Base-by-base conservation (phyloP, 2,113 vertebrate genomes). In the Oryzias curvinotus region DNA sequence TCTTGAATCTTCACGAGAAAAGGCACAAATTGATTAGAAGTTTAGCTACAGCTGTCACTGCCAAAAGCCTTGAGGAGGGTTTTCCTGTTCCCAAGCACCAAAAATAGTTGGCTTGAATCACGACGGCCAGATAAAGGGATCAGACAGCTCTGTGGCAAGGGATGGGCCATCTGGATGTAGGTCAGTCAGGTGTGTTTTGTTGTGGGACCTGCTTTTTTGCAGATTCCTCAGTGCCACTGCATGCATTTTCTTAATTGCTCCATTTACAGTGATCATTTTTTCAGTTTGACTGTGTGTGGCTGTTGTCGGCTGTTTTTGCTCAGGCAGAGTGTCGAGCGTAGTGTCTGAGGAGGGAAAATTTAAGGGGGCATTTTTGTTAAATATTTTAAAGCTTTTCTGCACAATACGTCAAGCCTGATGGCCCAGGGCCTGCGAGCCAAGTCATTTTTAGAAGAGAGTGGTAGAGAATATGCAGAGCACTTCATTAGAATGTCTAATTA, bases 401-500 rank as follows among this genome's bases (percentile, higher is more conserved):
- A 84, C 79, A 86, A 89, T 87, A 85, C 74, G 77, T 90, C 89
- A 88, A 73, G 80, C 52, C 77, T 88, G 85, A 86, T 76, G 78
- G 86, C 89, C 72, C 81, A 62, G 19, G 82, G 74, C 86, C 73
- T 77, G 73, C 77, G 79, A 84, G 79, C 66, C 63, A 62, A 78
- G 89, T 84, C 88, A 90, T 90, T 90, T 91, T 89, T 91, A 89
- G 89, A 87, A 80, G 71, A 63, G 80, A 80, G 78, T 82, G 75
- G 72, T 83, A 80, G 82, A 83, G 82, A 68, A 84, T 61, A 58
- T 72, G 66, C 80, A 82, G 77, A 87, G 83, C 71, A 72, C 88
- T 84, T 92, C 86, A 90, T 91, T 92, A 90, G 83, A 91, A 88
- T 91, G 88, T 88, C 79, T 92, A 91, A 92, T 92, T 90, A 91